phyloP scores from a whole-genome alignment of 2,797 vertebrate genomes.

The Catharus ustulatus region DNA sequence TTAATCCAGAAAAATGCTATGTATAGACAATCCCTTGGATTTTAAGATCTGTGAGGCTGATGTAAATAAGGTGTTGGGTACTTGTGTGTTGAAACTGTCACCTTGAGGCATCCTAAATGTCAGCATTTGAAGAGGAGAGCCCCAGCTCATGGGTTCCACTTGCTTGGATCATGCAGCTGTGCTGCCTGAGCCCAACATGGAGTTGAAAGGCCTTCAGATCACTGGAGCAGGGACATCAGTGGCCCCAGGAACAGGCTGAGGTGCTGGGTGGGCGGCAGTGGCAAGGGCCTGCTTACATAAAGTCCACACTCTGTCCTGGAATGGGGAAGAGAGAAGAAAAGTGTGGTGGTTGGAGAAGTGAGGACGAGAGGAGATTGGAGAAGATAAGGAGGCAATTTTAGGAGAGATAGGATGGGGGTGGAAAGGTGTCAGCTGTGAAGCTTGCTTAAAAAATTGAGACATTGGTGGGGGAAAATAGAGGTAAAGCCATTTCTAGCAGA shows the following conservation, averaged over 20 bases:
- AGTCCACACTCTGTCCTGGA: neutral
- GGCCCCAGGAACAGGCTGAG: neutral
- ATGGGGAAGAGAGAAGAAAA: neutral
- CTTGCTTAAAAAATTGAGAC: neutral
- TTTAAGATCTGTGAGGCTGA: neutral
- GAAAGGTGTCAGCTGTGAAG: neutral
- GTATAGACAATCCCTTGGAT: neutral
- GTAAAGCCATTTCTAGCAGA: neutral
- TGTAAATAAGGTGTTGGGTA: rapidly evolving
- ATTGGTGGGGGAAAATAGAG: neutral
- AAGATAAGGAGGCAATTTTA: neutral
- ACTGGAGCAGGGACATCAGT: rapidly evolving
- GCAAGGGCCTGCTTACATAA: neutral
- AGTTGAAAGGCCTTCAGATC: neutral
- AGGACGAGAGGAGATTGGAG: neutral
- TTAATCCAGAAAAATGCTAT: neutral
- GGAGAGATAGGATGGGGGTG: neutral
- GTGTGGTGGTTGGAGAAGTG: neutral
- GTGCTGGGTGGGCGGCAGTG: neutral
- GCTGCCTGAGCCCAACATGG: rapidly evolving
- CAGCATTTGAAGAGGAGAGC: neutral
- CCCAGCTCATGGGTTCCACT: rapidly evolving
- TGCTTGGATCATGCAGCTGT: neutral
- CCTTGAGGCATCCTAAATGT: neutral
- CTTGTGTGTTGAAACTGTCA: neutral